A percentile compares a stretch with the other conserved stretches of the same genome.
phyloP scores from a whole-genome alignment of 2,888 invertebrate species.

The Mongoloraphidia duomilia region DNA sequence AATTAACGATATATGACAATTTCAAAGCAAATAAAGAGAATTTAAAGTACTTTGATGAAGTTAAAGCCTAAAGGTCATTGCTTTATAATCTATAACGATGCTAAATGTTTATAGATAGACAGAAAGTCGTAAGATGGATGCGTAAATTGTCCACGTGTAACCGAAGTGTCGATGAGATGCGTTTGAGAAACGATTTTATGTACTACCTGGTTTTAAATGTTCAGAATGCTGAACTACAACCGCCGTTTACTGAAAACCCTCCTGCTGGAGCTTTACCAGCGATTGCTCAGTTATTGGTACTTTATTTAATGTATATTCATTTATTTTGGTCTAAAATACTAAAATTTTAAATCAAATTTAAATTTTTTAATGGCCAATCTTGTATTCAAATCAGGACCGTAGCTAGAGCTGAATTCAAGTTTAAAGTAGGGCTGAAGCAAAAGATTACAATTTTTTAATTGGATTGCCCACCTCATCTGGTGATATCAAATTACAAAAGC shows the following conservation, averaged over 20 bases:
- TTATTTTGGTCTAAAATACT: no score
- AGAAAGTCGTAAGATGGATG: slow-evolving; percentile 34
- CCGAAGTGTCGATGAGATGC: slow-evolving; percentile 33
- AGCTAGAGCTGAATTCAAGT: no score
- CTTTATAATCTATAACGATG: background rate
- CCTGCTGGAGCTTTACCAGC: slow-evolving; percentile 30
- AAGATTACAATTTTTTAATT: no score
- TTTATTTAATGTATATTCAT: background rate
- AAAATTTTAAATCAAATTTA: no score
- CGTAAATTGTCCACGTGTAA: slow-evolving; percentile 32
- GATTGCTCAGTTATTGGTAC: slow-evolving; percentile 30
- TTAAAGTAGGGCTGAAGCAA: no score
- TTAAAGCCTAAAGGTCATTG: background rate
- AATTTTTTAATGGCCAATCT: no score
- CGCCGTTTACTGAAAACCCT: slow-evolving; percentile 36
- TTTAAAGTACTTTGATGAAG: background rate
- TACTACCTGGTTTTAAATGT: slow-evolving; percentile 34
- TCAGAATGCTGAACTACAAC: slow-evolving; percentile 30
- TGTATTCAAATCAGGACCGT: no score
- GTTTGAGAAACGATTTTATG: slow-evolving; percentile 37
- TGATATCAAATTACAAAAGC: no score
- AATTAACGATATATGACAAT: no score
- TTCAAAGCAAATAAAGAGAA: background rate
- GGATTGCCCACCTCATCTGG: no score
- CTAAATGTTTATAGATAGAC: slow-evolving; percentile 26